A percentile compares a stretch with the other conserved stretches of the same genome.
These are phyloP conservation scores for Pseudomugil tenellus DNA, from an alignment of 2,797 vertebrate species.

Conservation along the genomic window DNA sequence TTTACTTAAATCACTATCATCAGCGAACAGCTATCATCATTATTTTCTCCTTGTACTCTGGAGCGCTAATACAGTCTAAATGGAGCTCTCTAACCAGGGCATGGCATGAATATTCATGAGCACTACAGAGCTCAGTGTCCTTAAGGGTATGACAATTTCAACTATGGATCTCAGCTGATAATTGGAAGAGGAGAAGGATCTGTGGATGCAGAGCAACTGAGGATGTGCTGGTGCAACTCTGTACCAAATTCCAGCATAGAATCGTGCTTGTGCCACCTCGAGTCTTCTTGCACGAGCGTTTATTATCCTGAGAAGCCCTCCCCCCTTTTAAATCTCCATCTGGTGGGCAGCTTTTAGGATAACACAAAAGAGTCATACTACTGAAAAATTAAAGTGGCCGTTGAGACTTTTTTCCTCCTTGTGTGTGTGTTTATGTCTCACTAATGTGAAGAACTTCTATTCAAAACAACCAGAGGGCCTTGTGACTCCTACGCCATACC, in stretches of 20 bases:
- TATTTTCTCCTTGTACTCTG: conserved; percentile 55
- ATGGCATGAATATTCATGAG: conserved; percentile 67
- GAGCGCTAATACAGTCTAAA: conserved; percentile 67
- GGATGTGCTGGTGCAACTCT: conserved; percentile 19
- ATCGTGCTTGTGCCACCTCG: conserved; percentile 27
- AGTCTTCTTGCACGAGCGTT: conserved; percentile 45
- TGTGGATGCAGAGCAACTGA: not conserved
- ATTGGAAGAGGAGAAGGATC: conserved; percentile 47
- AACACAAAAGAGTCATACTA: conserved; percentile 50
- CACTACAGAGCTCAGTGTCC: conserved; percentile 49
- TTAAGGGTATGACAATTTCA: conserved; percentile 41
- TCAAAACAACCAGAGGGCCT: conserved; percentile 42
- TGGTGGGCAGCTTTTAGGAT: conserved; percentile 40
- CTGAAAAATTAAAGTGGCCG: conserved; percentile 54
- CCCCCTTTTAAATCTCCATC: conserved; percentile 38
- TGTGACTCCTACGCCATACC: conserved; percentile 42
- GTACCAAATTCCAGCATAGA: conserved; percentile 13
- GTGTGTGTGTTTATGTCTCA: conserved; percentile 8
- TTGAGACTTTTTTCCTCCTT: conserved; percentile 24
- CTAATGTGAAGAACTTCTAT: conserved; percentile 50
- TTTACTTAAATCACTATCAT: conserved; percentile 78
- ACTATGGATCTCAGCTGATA: conserved; percentile 57
- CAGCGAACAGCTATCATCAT: conserved; percentile 64
- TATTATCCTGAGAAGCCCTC: conserved; percentile 36
- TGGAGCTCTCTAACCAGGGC: conserved; percentile 56